Evolutionary conservation across 2,797 vertebrate species (phyloP).

Genomic region (Sebastes cheni): DNA sequence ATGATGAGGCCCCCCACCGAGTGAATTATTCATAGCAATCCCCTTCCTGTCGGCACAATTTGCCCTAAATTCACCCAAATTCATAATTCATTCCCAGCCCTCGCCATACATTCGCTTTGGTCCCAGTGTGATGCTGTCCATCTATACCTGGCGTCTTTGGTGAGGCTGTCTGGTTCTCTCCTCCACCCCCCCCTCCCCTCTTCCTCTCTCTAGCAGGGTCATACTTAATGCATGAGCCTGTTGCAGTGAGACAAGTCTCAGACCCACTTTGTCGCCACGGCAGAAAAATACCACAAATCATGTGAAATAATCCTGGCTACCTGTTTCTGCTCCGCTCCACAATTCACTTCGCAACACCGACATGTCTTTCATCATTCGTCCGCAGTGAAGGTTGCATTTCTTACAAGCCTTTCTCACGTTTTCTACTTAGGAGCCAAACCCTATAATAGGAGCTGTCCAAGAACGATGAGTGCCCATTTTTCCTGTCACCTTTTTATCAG

Average conservation of each 20-base stretch:
- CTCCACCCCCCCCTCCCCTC: constrained; percentile 6
- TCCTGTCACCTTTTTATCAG: constrained; percentile 65
- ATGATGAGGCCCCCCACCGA: constrained; percentile 69
- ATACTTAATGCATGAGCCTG: constrained; percentile 80
- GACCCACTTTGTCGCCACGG: constrained; percentile 57
- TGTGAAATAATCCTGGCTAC: constrained; percentile 55
- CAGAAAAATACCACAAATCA: constrained; percentile 70
- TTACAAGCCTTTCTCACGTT: constrained; percentile 21
- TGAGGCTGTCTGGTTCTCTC: constrained; percentile 44
- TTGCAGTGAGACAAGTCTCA: constrained; percentile 76
- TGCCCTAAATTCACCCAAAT: constrained; percentile 84
- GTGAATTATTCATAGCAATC: constrained; percentile 85
- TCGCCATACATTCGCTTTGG: constrained; percentile 53
- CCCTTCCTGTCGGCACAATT: constrained; percentile 79
- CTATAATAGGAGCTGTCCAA: constrained; percentile 49
- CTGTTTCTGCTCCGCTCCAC: constrained; percentile 32
- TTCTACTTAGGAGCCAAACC: constrained; percentile 27
- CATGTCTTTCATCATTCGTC: constrained; percentile 31
- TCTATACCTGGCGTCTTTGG: constrained; percentile 60
- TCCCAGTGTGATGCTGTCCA: constrained; percentile 56
- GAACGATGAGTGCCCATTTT: constrained; percentile 65
- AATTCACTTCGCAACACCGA: constrained; percentile 3
- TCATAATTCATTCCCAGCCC: constrained; percentile 81
- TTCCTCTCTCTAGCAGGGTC: constrained; percentile 65
- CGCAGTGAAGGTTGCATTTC: constrained; percentile 14